Percentiles rank a stretch among this genome's conserved stretches.
phyloP scores from a whole-genome alignment of 2,888 invertebrate species.

The Euzophera pinguis region DNA sequence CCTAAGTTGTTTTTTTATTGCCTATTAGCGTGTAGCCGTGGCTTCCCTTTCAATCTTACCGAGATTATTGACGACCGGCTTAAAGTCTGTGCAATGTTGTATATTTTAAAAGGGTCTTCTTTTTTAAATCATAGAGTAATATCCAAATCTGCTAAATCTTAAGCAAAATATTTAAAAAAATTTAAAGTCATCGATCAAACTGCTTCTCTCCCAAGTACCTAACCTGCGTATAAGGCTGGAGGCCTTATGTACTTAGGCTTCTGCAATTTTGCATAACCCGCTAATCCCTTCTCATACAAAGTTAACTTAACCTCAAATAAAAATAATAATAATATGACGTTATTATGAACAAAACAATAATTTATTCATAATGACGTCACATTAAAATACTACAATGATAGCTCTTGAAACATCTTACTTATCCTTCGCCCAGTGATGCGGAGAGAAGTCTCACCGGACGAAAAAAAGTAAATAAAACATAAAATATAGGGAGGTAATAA shows the following conservation, averaged over 20 bases:
- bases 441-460: constrained; percentile 24
- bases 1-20: constrained; percentile 7
- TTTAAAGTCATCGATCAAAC: no score
- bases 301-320: no score
- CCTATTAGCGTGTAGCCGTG: constrained; percentile 1
- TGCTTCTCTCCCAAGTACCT: no score
- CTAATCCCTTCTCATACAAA: no score
- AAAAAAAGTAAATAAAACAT: constrained; percentile 60
- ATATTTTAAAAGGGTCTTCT: neutral
- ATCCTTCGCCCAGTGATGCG: constrained; percentile 1
- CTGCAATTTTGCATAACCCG: no score
- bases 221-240: no score
- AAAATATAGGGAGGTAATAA: constrained; percentile 58
- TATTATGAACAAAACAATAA: no score
- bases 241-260: no score
- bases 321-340: no score
- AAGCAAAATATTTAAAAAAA: no score
- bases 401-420: constrained; percentile 1
- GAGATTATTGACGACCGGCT: neutral
- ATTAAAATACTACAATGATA: neutral
- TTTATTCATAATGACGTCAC: neutral
- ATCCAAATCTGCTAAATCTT: no score
- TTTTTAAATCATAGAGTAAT: neutral
- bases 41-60: neutral
- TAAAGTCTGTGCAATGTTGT: no score